Evolutionary conservation across 2,113 vertebrate genomes (phyloP), one percentile per base, ranked within the genome.

Genomic region (Fregetta grallaria): DNA sequence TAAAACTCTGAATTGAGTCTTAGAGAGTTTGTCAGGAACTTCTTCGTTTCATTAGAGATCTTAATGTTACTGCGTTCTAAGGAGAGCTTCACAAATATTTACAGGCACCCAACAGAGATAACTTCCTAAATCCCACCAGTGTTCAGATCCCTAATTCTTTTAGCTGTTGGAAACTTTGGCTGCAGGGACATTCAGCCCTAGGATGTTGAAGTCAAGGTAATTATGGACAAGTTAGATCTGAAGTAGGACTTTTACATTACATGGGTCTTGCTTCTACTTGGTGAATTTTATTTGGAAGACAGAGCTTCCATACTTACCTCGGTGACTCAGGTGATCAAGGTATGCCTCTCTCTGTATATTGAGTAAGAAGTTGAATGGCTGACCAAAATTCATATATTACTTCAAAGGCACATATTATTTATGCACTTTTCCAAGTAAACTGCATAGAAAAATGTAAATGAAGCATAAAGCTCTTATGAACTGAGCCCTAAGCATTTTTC

Each of bases 371-470:
- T 72, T 95, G 91, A 97, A 96, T 87, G 78, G 93, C 93, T 96
- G 75, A 80, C 72, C 38, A 87, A 94, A 93, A 94, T 96, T 92
- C 77, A 93, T 95, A 80, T 96, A 91, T 96, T 91, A 93, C 88
- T 97, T 97, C 92, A 96, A 97, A 97, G 94, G 92, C 65, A 80
- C 76, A 85, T 81, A 94, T 97, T 95, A 94, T 96, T 97, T 96
- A 94, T 97, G 83, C 75, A 93, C 70, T 97, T 97, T 95, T 88
- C 83, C 88, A 96, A 96, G 93, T 96, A 97, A 97, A 97, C 96
- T 90, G 68, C 91, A 95, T 80, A 85, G 93, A 92, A 95, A 97
- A 97, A 97, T 97, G 94, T 94, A 97, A 98, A 97, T 96, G 95
- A 97, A 95, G 93, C 95, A 88, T 95, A 97, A 97, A 97, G 75